These are phyloP conservation scores for Corythucha ciliata DNA, from an alignment of 2,888 invertebrate species.

Conservation along the genomic window DNA sequence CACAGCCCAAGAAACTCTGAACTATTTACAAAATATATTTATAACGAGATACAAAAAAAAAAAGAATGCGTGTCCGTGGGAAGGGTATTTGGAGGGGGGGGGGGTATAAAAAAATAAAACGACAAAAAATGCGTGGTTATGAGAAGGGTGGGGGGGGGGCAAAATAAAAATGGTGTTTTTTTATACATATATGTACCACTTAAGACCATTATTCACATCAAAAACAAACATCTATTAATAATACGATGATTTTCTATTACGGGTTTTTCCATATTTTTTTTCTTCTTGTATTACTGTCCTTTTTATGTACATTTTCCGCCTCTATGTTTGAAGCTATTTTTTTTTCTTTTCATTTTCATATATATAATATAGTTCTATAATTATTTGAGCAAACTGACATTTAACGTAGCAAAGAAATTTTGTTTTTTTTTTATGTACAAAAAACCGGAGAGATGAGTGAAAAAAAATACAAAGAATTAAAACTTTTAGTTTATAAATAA, in stretches of 20 bases:
- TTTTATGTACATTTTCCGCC: constrained; percentile 4
- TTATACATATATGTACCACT: no score
- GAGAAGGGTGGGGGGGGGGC: no score
- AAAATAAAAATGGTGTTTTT: no score
- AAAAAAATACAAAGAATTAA: neutral
- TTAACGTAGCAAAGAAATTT: constrained; percentile 27
- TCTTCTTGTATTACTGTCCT: neutral
- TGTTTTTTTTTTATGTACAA: neutral
- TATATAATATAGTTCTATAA: constrained; percentile 31
- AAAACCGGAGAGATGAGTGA: neutral
- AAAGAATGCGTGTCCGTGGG: no score
- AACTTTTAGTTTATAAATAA: neutral
- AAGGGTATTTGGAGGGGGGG: no score
- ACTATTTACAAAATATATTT: constrained; percentile 36
- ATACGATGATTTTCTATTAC: no score
- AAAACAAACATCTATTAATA: constrained; percentile 35
- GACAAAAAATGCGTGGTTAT: constrained; percentile 32
- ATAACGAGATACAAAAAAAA: constrained; percentile 33
- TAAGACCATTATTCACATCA: constrained; percentile 34
- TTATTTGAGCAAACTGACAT: constrained; percentile 37
- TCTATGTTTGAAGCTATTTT: constrained; percentile 25
- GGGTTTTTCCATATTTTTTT: constrained; percentile 19
- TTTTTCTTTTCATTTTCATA: constrained; percentile 28
- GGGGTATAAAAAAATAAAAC: constrained; percentile 30
- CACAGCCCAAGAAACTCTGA: constrained; percentile 38